phyloP scores from a whole-genome alignment of 1,140 invertebrate species.

The Neodiprion virginianus region DNA sequence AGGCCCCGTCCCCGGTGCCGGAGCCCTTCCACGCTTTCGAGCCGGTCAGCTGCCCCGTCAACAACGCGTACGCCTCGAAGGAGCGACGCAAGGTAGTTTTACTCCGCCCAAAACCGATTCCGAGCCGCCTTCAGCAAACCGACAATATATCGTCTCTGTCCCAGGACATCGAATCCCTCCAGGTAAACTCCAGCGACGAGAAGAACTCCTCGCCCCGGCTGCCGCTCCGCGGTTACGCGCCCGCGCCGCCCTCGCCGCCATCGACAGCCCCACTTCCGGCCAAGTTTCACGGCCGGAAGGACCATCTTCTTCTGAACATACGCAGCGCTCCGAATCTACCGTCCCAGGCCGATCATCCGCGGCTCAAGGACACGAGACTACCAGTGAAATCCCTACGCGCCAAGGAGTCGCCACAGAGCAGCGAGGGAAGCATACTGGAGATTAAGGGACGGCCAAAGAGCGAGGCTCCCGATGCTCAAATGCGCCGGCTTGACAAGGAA shows the following conservation, averaged over 20 bases:
- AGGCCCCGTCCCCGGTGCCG: conserved; percentile 50
- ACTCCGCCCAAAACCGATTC: conserved; percentile 65
- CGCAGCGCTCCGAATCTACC: conserved; percentile 79
- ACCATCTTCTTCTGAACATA: conserved; percentile 76
- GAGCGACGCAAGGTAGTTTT: conserved; percentile 53
- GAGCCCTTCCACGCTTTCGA: conserved; percentile 58
- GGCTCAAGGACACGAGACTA: conserved; percentile 73
- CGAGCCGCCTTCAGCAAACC: conserved; percentile 60
- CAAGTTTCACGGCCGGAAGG: conserved; percentile 78
- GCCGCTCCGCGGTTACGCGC: conserved; percentile 68
- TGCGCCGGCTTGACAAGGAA: conserved; percentile 64
- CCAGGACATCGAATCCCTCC: conserved; percentile 69
- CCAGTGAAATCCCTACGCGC: conserved; percentile 67
- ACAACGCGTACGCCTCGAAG: conserved; percentile 39
- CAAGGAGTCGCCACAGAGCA: conserved; percentile 69
- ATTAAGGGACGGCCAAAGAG: conserved; percentile 67
- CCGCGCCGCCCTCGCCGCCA: conserved; percentile 80
- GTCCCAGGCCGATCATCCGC: conserved; percentile 70
- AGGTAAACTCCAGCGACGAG: conserved; percentile 67
- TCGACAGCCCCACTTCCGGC: conserved; percentile 80
- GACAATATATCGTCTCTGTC: conserved; percentile 65
- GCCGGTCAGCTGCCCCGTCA: conserved; percentile 26
- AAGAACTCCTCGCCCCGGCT: conserved; percentile 52
- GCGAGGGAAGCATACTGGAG: conserved; percentile 68
- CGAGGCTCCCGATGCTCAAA: conserved; percentile 42